phyloP scores from a whole-genome alignment of 64 coral and sea anemone genomes.

The Montipora cactus region DNA sequence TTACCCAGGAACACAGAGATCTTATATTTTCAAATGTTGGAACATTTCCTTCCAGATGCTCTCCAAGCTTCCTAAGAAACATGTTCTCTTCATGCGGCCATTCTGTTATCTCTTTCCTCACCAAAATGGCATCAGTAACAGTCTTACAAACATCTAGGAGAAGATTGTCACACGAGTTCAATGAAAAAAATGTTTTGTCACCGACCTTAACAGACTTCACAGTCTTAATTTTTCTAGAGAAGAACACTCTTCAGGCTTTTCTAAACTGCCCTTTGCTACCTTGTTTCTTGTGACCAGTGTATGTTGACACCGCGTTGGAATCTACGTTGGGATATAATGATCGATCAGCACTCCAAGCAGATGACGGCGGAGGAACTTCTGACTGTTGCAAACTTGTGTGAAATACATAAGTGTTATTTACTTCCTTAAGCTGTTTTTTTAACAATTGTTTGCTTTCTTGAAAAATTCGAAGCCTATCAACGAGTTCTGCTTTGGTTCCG shows the following conservation, averaged over 20 bases:
- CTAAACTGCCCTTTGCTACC: slow-evolving; percentile 61
- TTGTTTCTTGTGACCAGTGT: slow-evolving; percentile 50
- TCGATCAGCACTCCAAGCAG: slow-evolving; percentile 49
- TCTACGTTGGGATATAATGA: slow-evolving; percentile 64
- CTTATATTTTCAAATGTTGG: not conserved
- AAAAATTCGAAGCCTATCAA: slow-evolving; percentile 36
- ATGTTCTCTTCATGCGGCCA: slow-evolving; percentile 45
- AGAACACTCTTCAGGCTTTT: slow-evolving; percentile 50
- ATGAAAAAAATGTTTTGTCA: slow-evolving; percentile 13
- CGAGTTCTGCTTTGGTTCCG: slow-evolving; percentile 54
- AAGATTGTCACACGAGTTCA: slow-evolving; percentile 9
- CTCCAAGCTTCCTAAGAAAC: slow-evolving; percentile 30
- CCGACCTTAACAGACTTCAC: slow-evolving; percentile 26
- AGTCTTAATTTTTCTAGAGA: slow-evolving; percentile 56
- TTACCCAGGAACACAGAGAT: slow-evolving; percentile 37
- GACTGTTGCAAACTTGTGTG: slow-evolving; percentile 52
- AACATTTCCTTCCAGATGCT: not conserved
- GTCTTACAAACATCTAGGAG: slow-evolving; percentile 44
- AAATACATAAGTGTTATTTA: slow-evolving; percentile 50
- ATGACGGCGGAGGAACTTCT: slow-evolving; percentile 30
- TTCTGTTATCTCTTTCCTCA: not conserved
- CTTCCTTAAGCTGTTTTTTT: slow-evolving; percentile 43
- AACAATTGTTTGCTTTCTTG: slow-evolving; percentile 39
- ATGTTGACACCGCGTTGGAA: slow-evolving; percentile 13
- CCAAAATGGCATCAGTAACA: slow-evolving; percentile 37